phyloP scores from a whole-genome alignment of 2,888 invertebrate species.

The Venusia cambrica region DNA sequence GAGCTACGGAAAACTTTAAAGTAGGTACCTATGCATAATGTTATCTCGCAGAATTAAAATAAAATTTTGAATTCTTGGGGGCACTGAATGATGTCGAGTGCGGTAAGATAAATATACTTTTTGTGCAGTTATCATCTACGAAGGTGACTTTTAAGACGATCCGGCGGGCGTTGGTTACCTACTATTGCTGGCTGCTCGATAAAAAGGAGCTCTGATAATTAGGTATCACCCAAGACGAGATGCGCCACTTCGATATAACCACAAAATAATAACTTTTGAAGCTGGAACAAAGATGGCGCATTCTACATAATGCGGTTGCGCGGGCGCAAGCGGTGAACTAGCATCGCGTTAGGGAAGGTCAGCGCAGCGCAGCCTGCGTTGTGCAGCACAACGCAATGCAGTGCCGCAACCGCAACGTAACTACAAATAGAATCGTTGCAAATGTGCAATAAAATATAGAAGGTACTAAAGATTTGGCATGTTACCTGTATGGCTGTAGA shows the following conservation, averaged over 20 bases:
- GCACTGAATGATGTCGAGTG: slow-evolving; percentile 11
- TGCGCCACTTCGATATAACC: too few species aligned
- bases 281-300: slow-evolving; percentile 26
- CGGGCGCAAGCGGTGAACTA: slow-evolving; percentile 42
- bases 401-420: slow-evolving; percentile 7
- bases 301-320: slow-evolving; percentile 26
- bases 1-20: slow-evolving; percentile 19
- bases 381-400: slow-evolving; percentile 46
- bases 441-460: too few species aligned
- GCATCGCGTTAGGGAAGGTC: slow-evolving; percentile 63
- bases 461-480: too few species aligned
- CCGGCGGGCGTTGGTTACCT: too few species aligned
- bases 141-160: slow-evolving; percentile 57
- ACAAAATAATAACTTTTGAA: too few species aligned
- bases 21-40: too few species aligned
- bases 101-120: slow-evolving; percentile 17
- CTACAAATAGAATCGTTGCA: slow-evolving; percentile 9
- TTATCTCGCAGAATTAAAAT: too few species aligned
- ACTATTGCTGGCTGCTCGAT: too few species aligned
- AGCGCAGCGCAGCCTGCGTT: slow-evolving; percentile 48
- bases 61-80: too few species aligned
- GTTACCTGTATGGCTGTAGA: too few species aligned
- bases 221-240: too few species aligned
- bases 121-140: slow-evolving; percentile 40
- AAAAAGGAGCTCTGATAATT: too few species aligned